A percentile compares a stretch with the other conserved stretches of the same genome.
Conservation (phyloP, 1,140 invertebrate genomes). For the Aphaenogaster rudis region DNA sequence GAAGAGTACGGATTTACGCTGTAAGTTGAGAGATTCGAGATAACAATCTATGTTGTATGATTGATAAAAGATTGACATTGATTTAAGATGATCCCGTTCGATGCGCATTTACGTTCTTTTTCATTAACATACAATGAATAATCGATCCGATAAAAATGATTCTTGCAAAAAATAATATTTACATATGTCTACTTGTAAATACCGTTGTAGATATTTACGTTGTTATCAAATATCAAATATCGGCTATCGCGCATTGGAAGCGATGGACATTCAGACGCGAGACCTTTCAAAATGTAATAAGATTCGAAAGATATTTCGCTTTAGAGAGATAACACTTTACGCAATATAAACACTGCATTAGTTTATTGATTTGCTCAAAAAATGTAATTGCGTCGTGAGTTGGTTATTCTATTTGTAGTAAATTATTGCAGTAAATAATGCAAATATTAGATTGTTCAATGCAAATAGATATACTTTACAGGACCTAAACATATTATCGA, state of each 20-base stretch:
- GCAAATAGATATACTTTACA: neutral
- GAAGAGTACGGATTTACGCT: neutral
- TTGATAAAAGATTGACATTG: neutral
- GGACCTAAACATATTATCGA: neutral
- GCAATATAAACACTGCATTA: neutral
- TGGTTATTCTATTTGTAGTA: neutral
- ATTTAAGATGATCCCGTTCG: neutral
- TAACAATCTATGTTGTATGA: neutral
- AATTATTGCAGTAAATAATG: conserved; percentile 11
- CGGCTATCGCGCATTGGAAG: neutral
- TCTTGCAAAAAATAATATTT: conserved; percentile 8
- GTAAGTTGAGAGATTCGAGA: neutral
- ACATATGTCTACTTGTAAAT: neutral
- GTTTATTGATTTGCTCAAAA: neutral
- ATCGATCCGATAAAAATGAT: conserved; percentile 17
- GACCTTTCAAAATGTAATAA: neutral
- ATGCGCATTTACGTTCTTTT: neutral
- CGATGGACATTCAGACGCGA: neutral
- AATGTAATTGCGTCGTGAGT: neutral
- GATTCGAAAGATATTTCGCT: neutral
- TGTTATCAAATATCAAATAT: conserved; percentile 9
- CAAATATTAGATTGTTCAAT: neutral
- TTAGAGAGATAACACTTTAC: neutral
- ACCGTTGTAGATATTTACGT: neutral
- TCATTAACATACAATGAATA: conserved; percentile 15